Evolutionary conservation across 2,888 invertebrate genomes (phyloP).

Genomic region (Synanthedon tipuliformis): DNA sequence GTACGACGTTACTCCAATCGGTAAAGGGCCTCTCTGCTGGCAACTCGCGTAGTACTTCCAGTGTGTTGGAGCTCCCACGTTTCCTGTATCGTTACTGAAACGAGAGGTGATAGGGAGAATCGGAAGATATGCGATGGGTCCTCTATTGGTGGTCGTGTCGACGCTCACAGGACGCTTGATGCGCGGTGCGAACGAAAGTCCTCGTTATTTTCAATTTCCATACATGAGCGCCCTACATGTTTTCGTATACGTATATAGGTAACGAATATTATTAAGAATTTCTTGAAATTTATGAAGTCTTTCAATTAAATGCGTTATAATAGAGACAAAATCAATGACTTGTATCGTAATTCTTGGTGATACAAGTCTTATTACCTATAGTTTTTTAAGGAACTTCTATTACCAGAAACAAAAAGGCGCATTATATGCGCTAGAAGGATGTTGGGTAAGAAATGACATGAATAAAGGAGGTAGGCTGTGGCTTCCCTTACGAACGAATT

Average conservation of each 20-base stretch:
- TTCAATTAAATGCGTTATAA: too few relatives aligned
- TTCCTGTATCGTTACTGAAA: conserved; percentile 38
- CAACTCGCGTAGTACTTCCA: conserved; percentile 50
- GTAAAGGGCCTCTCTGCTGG: conserved; percentile 63
- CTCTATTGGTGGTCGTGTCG: conserved; percentile 44
- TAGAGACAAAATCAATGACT: too few relatives aligned
- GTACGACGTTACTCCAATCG: conserved; percentile 68
- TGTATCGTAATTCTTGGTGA: too few relatives aligned
- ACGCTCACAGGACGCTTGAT: conserved; percentile 51
- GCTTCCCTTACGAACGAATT: too few relatives aligned
- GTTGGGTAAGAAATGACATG: too few relatives aligned
- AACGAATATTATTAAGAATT: too few relatives aligned
- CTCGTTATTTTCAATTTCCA: conserved; percentile 71
- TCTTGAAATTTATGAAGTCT: too few relatives aligned
- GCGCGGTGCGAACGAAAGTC: conserved; percentile 61
- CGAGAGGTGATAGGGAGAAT: conserved; percentile 44
- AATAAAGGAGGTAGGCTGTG: too few relatives aligned
- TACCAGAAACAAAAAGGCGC: too few relatives aligned
- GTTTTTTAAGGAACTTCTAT: too few relatives aligned
- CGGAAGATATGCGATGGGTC: conserved; percentile 39
- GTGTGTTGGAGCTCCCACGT: conserved; percentile 38
- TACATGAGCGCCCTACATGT: conserved; percentile 59
- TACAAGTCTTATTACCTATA: too few relatives aligned
- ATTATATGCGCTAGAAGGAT: too few relatives aligned
- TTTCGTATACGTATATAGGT: conserved; percentile 51